Percentiles rank a stretch among this genome's conserved stretches.
phyloP scores from a whole-genome alignment of 1,140 invertebrate genomes.

The Phymorhynchus buccinoides region DNA sequence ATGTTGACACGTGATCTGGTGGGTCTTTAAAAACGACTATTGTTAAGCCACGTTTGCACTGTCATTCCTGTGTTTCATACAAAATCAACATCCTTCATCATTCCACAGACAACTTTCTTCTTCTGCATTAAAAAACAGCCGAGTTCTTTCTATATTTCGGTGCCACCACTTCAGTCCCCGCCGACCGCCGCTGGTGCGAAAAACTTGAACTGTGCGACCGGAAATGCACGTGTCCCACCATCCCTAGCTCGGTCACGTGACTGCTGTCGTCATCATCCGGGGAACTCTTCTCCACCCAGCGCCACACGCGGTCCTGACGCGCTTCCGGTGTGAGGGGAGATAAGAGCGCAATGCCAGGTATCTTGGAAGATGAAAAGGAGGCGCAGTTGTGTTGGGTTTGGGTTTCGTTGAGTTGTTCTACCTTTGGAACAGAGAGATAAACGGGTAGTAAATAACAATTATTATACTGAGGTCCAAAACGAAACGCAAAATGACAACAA shows the following conservation, averaged over 20 bases:
- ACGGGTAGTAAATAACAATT: no score
- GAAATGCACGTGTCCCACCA: not conserved
- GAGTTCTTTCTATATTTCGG: constrained; percentile 30
- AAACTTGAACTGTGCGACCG: constrained; percentile 28
- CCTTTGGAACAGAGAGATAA: not conserved
- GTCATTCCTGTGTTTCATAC: no score
- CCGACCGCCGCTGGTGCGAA: not conserved
- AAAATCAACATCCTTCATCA: no score
- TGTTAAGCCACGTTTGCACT: no score
- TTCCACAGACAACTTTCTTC: no score
- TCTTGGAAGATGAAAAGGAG: not conserved
- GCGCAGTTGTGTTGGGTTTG: not conserved
- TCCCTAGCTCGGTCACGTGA: not conserved
- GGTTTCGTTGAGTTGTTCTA: not conserved
- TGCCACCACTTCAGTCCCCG: no score
- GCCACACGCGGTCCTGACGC: constrained; percentile 22
- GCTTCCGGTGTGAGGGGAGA: constrained; percentile 33
- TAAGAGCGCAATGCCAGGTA: not conserved
- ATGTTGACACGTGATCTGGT: no score
- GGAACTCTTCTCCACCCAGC: constrained; percentile 31
- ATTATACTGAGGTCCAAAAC: no score
- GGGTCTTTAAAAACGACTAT: no score
- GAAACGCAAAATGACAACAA: not conserved
- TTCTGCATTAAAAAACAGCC: constrained; percentile 27
- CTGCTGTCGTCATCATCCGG: constrained; percentile 3